Base-by-base conservation (phyloP, 2,797 vertebrate genomes). In the Aviceda cuculoides region DNA sequence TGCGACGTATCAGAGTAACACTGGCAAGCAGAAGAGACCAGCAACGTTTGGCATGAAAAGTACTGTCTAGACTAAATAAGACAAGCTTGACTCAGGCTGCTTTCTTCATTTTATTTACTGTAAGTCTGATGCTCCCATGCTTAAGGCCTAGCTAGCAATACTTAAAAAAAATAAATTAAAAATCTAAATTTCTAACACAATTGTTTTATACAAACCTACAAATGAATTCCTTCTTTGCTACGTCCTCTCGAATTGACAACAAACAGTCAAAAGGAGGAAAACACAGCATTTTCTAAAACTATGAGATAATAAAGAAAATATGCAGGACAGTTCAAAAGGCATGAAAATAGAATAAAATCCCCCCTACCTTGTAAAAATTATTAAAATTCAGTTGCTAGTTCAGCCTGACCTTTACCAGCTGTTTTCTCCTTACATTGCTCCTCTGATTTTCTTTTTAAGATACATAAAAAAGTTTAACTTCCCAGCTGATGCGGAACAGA, bases 21-120 rank as follows among this genome's bases (percentile, higher is more conserved):
- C 87, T 58, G 80, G 88, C 92, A 97, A 96, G 89, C 81, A 79
- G 92, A 89, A 93, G 66, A 94, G 58, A 61, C 58, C 6, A 65
- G 91, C 37, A 73, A 74, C 5, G 0, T 62, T 65, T 81, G 89
- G 84, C 85, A 92, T 61, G 63, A 84, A 82, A 95, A 94, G 61
- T 26, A 90, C 80, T 74, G 84, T 96, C 94, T 80, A 97, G 96
- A 97, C 84, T 73, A 90, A 96, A 96, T 96, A 97, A 97, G 90
- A 83, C 87, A 93, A 90, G 89, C 50, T 68, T 90, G 87, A 97
- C 75, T 87, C 78, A 75, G 75, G 71, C 81, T 96, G 79, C 92
- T 94, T 94, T 79, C 93, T 97, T 95, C 72, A 82, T 72, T n/a
- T 80, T 91, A 91, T 95, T 96, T 95, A 93, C 78, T 90, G 5